These are phyloP conservation scores for Brachyhypopomus occidentalis DNA, from an alignment of 2,113 vertebrate species.

Conservation along the genomic window DNA sequence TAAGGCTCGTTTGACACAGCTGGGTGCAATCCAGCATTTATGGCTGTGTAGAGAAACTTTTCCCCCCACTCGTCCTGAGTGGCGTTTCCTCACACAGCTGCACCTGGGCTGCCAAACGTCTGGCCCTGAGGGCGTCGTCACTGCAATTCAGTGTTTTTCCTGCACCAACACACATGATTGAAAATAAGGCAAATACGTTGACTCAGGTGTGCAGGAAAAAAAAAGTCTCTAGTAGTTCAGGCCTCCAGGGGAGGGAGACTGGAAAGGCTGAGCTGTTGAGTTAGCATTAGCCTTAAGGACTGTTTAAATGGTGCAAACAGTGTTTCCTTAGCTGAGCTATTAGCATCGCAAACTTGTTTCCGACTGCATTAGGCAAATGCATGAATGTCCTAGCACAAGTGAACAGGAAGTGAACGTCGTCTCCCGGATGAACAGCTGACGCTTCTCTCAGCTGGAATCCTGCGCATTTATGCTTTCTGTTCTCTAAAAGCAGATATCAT, in stretches of 20 bases:
- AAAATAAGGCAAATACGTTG: neutral
- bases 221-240: neutral
- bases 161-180: constrained; percentile 1
- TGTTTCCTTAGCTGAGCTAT: neutral
- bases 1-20: no score
- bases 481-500: neutral
- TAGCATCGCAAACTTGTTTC: neutral
- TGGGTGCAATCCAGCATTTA: no score
- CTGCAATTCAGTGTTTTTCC: neutral
- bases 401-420: neutral
- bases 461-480: neutral
- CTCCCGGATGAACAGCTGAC: neutral
- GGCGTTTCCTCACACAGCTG: neutral
- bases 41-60: neutral
- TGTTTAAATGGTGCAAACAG: neutral
- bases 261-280: neutral
- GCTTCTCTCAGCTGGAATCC: neutral
- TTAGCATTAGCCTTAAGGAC: neutral
- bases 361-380: neutral
- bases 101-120: neutral
- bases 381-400: neutral
- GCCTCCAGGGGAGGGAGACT: neutral
- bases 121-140: neutral
- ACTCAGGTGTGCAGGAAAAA: constrained; percentile 1
- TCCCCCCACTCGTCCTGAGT: neutral